Conservation (phyloP, 2,888 invertebrate species). For the Prenolepis imparis region DNA sequence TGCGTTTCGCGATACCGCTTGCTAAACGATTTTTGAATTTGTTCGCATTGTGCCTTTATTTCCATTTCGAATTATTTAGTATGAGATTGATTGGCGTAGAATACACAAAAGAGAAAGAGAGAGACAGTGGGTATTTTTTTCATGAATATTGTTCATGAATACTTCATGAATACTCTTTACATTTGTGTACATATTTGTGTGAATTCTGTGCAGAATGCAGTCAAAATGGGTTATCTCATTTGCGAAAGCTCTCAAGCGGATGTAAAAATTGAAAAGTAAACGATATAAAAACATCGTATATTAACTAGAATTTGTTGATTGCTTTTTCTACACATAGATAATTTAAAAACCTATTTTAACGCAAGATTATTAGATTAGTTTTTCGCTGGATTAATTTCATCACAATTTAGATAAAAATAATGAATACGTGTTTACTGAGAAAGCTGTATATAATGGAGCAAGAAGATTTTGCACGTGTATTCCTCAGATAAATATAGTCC, state of each 20-base stretch:
- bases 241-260: neutral
- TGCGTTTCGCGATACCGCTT: constrained; percentile 67
- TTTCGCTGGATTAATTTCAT: neutral
- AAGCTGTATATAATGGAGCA: neutral
- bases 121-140: neutral
- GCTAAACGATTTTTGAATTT: constrained; percentile 57
- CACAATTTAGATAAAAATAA: neutral
- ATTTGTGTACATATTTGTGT: neutral
- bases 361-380: neutral
- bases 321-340: neutral
- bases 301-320: constrained; percentile 8
- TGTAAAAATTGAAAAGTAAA: constrained; percentile 2
- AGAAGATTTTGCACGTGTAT: neutral
- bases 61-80: neutral
- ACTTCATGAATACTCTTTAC: neutral
- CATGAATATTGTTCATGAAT: neutral
- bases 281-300: neutral
- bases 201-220: neutral
- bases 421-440: neutral
- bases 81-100: constrained; percentile 15
- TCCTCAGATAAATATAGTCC: neutral
- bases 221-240: neutral
- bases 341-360: neutral
- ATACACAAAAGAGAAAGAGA: neutral
- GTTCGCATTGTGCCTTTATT: neutral